Percentiles rank a stretch among this genome's conserved stretches.
Conservation (phyloP, 2,113 vertebrate species). For the Pomatorhinus ruficollis region DNA sequence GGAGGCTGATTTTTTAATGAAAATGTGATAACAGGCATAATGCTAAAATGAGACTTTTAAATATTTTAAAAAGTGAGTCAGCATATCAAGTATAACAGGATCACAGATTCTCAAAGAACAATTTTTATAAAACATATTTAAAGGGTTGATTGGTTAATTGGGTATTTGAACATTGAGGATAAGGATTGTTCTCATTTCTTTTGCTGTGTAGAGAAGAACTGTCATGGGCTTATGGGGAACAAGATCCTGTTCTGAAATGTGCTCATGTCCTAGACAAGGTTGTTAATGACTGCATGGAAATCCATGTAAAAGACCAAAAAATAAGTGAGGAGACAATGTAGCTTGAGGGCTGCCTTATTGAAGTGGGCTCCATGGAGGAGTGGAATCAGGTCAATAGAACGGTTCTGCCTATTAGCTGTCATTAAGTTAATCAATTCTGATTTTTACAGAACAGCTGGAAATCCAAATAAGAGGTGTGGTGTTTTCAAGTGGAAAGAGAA, state of each 20-base stretch:
- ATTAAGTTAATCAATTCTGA: conserved; percentile 28
- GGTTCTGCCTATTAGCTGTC: conserved; percentile 17
- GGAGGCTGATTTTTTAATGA: background rate
- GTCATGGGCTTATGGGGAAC: background rate
- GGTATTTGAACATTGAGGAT: background rate
- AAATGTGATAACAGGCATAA: background rate
- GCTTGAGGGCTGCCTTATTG: background rate
- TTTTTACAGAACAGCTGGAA: conserved; percentile 14
- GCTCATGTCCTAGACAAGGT: background rate
- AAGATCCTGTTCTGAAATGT: background rate
- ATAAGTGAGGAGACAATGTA: background rate
- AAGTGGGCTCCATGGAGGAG: background rate
- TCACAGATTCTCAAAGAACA: background rate
- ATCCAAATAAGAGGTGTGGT: background rate
- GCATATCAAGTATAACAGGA: background rate
- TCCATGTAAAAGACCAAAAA: background rate
- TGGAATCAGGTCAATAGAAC: background rate
- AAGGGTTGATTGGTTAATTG: conserved; percentile 22
- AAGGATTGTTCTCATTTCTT: background rate
- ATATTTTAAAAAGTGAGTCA: conserved; percentile 43
- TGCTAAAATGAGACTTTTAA: background rate
- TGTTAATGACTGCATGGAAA: background rate
- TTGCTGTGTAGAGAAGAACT: background rate
- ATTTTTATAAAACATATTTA: background rate
- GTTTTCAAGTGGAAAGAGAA: background rate